A percentile compares a stretch with the other conserved stretches of the same genome.
Evolutionary conservation across 2,113 vertebrate genomes (phyloP).

Genomic region (Pollimyrus isidori): DNA sequence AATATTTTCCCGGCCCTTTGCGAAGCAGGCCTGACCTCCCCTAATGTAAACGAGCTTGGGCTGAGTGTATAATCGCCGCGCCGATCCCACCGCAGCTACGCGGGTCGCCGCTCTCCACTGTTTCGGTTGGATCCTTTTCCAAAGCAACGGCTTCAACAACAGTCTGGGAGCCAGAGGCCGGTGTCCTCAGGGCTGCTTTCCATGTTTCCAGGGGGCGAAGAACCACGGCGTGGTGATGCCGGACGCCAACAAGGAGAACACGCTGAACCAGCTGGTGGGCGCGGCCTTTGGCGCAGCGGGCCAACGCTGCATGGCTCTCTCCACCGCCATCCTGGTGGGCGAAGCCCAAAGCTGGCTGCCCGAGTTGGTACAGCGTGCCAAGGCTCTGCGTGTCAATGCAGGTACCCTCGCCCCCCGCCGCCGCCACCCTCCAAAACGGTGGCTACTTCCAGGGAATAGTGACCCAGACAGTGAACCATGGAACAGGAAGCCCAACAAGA

Average conservation of each 20-base stretch:
- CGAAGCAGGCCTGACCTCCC: not conserved
- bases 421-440: not conserved
- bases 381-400: constrained; percentile 73
- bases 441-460: not conserved
- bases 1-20: not conserved
- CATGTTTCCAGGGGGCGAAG: constrained; percentile 78
- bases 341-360: constrained; percentile 83
- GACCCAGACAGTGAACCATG: not conserved
- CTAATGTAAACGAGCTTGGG: not conserved
- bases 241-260: constrained; percentile 96
- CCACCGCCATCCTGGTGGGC: constrained; percentile 84
- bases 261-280: constrained; percentile 89
- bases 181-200: not conserved
- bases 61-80: not conserved
- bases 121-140: not conserved
- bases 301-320: constrained; percentile 96
- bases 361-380: constrained; percentile 84
- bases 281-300: constrained; percentile 95
- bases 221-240: constrained; percentile 98
- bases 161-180: not conserved
- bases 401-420: constrained; percentile 8
- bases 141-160: not conserved
- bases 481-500: constrained; percentile 29
- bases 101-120: not conserved
- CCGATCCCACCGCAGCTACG: not conserved